phyloP scores from a whole-genome alignment of 2,888 invertebrate genomes.

The Melanostoma mellinum region DNA sequence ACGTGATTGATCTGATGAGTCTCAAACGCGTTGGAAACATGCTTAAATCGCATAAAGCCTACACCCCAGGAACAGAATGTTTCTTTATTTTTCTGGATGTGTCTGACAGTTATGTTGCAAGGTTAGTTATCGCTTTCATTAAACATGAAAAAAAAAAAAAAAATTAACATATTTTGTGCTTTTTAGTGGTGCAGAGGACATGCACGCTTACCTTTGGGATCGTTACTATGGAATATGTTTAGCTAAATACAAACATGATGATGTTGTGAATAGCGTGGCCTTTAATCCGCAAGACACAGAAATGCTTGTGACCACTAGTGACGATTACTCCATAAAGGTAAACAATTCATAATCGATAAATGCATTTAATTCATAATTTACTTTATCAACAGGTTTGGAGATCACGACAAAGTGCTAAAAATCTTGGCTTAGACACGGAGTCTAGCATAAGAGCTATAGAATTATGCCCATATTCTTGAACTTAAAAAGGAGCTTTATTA shows the following conservation, averaged over 20 bases:
- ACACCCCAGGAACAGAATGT: conserved; percentile 92
- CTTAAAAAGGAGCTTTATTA: conserved; percentile 11
- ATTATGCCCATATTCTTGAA: conserved; percentile 29
- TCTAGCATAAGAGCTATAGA: conserved; percentile 35
- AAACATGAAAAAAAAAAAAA: neutral
- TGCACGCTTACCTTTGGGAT: conserved; percentile 92
- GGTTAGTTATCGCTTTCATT: conserved; percentile 82
- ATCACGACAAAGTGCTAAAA: conserved; percentile 77
- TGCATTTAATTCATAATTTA: conserved; percentile 83
- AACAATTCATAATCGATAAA: conserved; percentile 84
- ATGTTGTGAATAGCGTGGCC: conserved; percentile 93
- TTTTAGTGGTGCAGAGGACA: conserved; percentile 91
- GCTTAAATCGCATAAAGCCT: conserved; percentile 90
- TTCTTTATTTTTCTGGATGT: conserved; percentile 94
- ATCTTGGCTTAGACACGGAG: conserved; percentile 43
- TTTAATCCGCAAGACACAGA: conserved; percentile 91
- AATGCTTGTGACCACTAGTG: conserved; percentile 92
- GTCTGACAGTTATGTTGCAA: conserved; percentile 91
- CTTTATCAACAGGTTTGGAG: conserved; percentile 77
- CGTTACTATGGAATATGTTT: conserved; percentile 91
- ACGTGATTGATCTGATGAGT: conserved; percentile 91
- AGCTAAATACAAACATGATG: conserved; percentile 88
- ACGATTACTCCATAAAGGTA: conserved; percentile 89
- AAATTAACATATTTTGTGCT: conserved; percentile 25
- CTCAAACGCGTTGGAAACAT: conserved; percentile 90